Evolutionary conservation across 2,113 vertebrate genomes (phyloP), one percentile per base, ranked within the genome.

Genomic region (Gymnarchus niloticus): DNA sequence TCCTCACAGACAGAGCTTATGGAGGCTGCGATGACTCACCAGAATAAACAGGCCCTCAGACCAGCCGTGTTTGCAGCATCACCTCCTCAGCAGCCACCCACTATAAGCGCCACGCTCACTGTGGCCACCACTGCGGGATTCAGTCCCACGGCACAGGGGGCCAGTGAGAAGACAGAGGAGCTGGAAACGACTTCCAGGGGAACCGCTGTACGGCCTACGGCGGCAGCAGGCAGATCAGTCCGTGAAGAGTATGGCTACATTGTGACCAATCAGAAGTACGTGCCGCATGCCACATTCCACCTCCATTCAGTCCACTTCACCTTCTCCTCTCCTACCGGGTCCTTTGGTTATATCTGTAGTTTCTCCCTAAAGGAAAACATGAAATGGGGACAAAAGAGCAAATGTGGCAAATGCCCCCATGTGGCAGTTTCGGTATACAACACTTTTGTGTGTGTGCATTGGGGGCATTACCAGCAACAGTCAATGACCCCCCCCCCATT

Each of bases 231-330:
- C 0, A 25, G 61, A 6, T 92, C 89, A 37, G 86, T 83, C 1
- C 93, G 94, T 0, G 97, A 99, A 44, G 96, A 98, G 87, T 99
- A 99, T 0, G 97, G 97, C 88, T 99, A 99, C 94, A 98, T 99
- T 10, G 83, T 98, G 89, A 99, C 98, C 0, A 95, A 98, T 90
- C 96, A 95, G 90, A 98, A 96, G 98, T 99, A 56, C 28, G 37
- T 52, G 46, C 17, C 76, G 17, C 17, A 2, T 78, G n/a, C n/a
- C n/a, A n/a, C n/a, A 61, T 37, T 37, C 8, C 33, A 14, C 28
- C 21, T 25, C 17, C 52, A 0, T 56, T 2, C 1, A 41, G 81
- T 21, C 81, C 6, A 19, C 21, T n/a, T 48, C 61, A 3, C 44
- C 76, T n/a, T 25, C 48, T 52, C 25, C 80, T 4, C 21, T 54